Conservation (phyloP, 2,797 vertebrate species). For the Notoglanidium macrostoma region DNA sequence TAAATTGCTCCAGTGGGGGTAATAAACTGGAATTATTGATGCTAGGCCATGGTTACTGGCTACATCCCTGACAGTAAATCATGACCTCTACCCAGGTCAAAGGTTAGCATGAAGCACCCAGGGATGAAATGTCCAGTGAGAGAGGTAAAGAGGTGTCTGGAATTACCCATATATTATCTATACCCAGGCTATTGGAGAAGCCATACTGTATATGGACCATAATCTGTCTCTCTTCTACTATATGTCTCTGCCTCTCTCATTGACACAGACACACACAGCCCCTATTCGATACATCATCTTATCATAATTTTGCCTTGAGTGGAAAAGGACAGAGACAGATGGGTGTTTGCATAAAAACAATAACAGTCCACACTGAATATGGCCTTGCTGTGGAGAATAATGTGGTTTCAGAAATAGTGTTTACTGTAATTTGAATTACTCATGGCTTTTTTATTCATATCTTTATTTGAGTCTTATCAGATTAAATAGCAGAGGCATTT, state of each 20-base stretch:
- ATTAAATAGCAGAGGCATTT: conserved; percentile 3
- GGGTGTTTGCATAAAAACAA: conserved; percentile 1
- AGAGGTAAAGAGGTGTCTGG: conserved; percentile 22
- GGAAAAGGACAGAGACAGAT: not conserved
- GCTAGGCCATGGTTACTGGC: not conserved
- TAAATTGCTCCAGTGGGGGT: conserved; percentile 27
- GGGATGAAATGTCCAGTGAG: conserved; percentile 1
- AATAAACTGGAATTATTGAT: conserved; percentile 26
- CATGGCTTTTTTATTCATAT: conserved; percentile 18
- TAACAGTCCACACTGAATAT: not conserved
- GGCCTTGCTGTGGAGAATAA: not conserved
- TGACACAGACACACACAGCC: not conserved
- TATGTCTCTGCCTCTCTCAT: not conserved
- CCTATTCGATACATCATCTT: not conserved
- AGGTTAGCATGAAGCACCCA: conserved; percentile 1
- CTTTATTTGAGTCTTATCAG: conserved; percentile 31
- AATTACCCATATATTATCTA: conserved; percentile 14
- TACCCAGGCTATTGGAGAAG: not conserved
- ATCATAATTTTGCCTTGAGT: conserved; percentile 15
- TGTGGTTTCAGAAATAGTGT: conserved; percentile 10
- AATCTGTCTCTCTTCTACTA: not conserved
- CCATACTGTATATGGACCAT: conserved; percentile 3
- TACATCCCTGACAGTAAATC: conserved; percentile 15
- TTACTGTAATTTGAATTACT: conserved; percentile 7
- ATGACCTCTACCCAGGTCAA: conserved; percentile 29